phyloP scores from a whole-genome alignment of 2,888 invertebrate species.

The Temnothorax rugatulus region DNA sequence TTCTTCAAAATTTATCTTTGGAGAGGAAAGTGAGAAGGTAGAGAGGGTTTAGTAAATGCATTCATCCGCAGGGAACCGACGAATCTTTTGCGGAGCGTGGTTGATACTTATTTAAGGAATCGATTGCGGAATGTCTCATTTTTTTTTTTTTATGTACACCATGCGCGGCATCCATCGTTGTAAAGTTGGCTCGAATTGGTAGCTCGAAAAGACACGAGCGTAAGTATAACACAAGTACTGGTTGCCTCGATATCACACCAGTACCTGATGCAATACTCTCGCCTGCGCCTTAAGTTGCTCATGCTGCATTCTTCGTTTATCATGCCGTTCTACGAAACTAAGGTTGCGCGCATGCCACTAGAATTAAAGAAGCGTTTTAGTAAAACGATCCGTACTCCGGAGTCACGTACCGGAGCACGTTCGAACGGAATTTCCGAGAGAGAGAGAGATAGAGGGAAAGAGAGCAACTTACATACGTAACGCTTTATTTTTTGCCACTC shows the following conservation, averaged over 20 bases:
- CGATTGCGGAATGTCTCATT: slow-evolving; percentile 55
- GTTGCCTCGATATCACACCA: slow-evolving; percentile 90
- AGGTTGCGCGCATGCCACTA: slow-evolving; percentile 84
- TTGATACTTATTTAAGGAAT: slow-evolving; percentile 43
- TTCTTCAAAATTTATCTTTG: neutral
- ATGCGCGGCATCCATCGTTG: slow-evolving; percentile 79
- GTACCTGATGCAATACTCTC: slow-evolving; percentile 99
- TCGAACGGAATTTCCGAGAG: slow-evolving; percentile 9
- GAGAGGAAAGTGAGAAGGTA: neutral
- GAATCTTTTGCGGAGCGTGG: neutral
- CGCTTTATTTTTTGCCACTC: slow-evolving; percentile 2
- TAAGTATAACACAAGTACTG: slow-evolving; percentile 98
- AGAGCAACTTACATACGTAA: slow-evolving; percentile 5
- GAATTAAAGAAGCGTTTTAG: slow-evolving; percentile 75
- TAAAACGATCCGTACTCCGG: slow-evolving; percentile 18
- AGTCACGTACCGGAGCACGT: slow-evolving; percentile 11
- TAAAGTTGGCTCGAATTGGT: slow-evolving; percentile 79
- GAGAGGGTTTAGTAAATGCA: neutral
- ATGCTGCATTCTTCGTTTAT: slow-evolving; percentile 86
- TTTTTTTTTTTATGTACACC: slow-evolving; percentile 63
- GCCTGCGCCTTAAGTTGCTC: slow-evolving; percentile 88
- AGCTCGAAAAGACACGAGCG: slow-evolving; percentile 87
- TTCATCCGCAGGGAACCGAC: neutral
- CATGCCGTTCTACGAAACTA: slow-evolving; percentile 84
- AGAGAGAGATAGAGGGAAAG: neutral